A percentile compares a stretch with the other conserved stretches of the same genome.
Conservation (phyloP, 2,888 invertebrate genomes). For the Phyto melanocephala region DNA sequence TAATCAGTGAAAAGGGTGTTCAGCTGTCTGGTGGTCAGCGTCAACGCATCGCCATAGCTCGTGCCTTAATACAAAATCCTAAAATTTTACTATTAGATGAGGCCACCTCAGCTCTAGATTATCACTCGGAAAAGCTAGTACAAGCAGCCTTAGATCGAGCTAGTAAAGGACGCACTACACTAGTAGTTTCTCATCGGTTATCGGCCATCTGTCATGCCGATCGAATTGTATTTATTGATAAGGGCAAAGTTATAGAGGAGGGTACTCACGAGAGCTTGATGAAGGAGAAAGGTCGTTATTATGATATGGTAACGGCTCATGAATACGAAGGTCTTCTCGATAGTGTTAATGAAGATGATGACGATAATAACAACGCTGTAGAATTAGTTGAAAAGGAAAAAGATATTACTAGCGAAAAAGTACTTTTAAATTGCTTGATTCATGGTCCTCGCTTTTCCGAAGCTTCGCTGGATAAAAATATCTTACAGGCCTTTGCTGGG, state of each 20-base stretch:
- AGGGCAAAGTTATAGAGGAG: conserved; percentile 85
- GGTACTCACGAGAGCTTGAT: conserved; percentile 88
- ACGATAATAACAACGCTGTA: conserved; percentile 54
- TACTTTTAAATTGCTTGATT: not conserved
- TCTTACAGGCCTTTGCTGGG: conserved; percentile 57
- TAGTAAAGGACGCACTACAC: conserved; percentile 85
- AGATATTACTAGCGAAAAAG: conserved; percentile 28
- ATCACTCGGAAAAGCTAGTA: conserved; percentile 88
- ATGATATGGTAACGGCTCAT: conserved; percentile 81
- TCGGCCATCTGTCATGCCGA: conserved; percentile 86
- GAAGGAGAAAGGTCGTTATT: conserved; percentile 83
- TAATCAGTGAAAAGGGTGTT: conserved; percentile 89
- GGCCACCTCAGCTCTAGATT: conserved; percentile 91
- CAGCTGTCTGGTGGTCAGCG: conserved; percentile 92
- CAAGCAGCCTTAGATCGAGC: conserved; percentile 90
- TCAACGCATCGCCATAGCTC: conserved; percentile 90
- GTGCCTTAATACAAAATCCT: conserved; percentile 88
- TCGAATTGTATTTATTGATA: conserved; percentile 85
- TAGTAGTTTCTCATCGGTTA: conserved; percentile 87
- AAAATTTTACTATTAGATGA: conserved; percentile 88
- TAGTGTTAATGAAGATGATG: conserved; percentile 22
- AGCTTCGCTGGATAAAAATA: conserved; percentile 59
- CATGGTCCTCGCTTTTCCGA: conserved; percentile 42
- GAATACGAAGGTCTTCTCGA: conserved; percentile 61
- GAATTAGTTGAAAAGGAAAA: conserved; percentile 69